A percentile compares a stretch with the other conserved stretches of the same genome.
Evolutionary conservation across 2,797 vertebrate species (phyloP).

Genomic region (Coendou prehensilis): DNA sequence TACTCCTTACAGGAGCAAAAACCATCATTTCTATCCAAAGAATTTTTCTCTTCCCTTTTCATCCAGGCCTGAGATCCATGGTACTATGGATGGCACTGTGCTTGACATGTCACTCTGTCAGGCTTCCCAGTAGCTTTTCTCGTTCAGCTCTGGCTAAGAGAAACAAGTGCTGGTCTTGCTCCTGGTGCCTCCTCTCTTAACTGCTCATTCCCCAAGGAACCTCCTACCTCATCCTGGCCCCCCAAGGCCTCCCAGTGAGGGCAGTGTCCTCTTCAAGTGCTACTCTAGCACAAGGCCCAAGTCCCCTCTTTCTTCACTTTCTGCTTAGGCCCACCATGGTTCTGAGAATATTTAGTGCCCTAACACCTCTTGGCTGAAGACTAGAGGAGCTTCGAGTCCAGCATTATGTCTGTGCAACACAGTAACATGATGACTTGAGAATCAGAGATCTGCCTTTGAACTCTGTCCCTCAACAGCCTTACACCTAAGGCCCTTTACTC

Average conservation of each 20-base stretch:
- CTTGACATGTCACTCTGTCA: not conserved
- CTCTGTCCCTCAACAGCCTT: not conserved
- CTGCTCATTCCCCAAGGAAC: not conserved
- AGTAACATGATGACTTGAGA: not conserved
- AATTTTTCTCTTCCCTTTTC: constrained; percentile 3
- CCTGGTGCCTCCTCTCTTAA: not conserved
- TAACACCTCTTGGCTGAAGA: not conserved
- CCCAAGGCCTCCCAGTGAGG: not conserved
- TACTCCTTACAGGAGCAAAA: not conserved
- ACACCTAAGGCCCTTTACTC: not conserved
- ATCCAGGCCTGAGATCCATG: not conserved
- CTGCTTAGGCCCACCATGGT: not conserved
- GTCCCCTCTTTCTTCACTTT: not conserved
- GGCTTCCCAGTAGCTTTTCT: not conserved
- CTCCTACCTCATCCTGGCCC: not conserved
- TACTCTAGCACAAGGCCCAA: not conserved
- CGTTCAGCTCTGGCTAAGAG: not conserved
- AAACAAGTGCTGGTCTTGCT: not conserved
- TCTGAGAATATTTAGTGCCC: not conserved
- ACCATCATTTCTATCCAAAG: not conserved
- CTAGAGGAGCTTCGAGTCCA: not conserved
- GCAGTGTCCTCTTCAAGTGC: not conserved
- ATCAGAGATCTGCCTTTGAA: not conserved
- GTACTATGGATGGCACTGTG: not conserved
- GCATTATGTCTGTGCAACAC: no score